Evolutionary conservation across 2,797 vertebrate species (phyloP).

Genomic region (Sciurus vulgaris): DNA sequence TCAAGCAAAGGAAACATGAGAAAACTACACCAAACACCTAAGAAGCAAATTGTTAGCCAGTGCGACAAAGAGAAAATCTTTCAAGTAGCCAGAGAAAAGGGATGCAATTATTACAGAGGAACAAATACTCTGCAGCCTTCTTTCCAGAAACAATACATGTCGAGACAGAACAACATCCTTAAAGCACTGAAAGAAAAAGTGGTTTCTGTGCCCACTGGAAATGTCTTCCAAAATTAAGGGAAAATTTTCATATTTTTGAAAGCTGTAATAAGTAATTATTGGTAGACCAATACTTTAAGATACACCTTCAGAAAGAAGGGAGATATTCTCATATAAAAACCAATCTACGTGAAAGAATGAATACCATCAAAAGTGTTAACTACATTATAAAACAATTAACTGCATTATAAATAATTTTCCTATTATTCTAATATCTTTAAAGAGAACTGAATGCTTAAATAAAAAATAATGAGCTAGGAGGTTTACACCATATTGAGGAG

Average conservation of each 20-base stretch:
- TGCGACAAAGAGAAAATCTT: neutral
- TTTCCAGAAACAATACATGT: neutral
- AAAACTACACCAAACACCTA: neutral
- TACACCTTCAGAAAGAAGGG: neutral
- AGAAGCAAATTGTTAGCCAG: neutral
- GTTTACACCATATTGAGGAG: neutral
- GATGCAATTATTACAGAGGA: neutral
- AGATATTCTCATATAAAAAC: conserved; percentile 25
- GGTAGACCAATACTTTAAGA: neutral
- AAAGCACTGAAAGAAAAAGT: neutral
- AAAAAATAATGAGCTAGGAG: neutral
- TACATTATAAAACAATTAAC: neutral
- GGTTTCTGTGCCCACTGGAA: neutral
- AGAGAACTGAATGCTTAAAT: neutral
- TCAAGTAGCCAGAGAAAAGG: neutral
- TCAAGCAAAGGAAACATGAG: neutral
- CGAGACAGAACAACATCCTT: neutral
- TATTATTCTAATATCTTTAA: conserved; percentile 43
- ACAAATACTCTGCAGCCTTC: neutral
- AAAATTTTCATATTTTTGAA: neutral
- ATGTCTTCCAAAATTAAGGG: neutral
- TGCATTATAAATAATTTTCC: neutral
- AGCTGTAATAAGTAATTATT: neutral
- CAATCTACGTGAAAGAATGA: neutral
- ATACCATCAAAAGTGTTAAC: neutral